These are phyloP conservation scores for Philhelius pedissequus DNA, from an alignment of 2,888 invertebrate genomes.

Conservation along the genomic window DNA sequence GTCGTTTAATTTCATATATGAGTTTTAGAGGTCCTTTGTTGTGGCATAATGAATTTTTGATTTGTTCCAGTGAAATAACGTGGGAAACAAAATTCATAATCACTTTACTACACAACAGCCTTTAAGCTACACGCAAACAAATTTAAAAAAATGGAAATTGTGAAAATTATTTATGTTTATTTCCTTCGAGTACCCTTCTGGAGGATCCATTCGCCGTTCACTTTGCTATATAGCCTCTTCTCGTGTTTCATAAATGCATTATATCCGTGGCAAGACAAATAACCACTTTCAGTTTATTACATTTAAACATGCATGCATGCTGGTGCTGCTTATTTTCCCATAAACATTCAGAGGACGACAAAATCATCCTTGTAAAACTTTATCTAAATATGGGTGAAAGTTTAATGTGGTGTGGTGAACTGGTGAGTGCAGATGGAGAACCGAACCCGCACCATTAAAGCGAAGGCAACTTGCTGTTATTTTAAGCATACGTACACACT, in stretches of 20 bases:
- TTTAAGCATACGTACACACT: not conserved
- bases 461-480: not conserved
- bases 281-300: conserved; percentile 46
- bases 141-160: not conserved
- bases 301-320: conserved; percentile 42
- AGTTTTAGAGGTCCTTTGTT: not conserved
- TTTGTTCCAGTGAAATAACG: not conserved
- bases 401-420: conserved; percentile 9
- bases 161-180: not conserved
- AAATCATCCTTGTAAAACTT: conserved; percentile 15
- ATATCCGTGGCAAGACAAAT: conserved; percentile 26
- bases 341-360: conserved; percentile 5
- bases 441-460: not conserved
- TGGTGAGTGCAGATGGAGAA: not conserved
- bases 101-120: not conserved
- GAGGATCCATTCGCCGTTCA: not conserved
- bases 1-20: not conserved
- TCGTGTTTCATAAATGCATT: not conserved
- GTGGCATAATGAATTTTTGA: not conserved
- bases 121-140: not conserved
- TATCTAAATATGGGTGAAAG: conserved; percentile 15
- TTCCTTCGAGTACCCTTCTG: not conserved
- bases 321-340: conserved; percentile 30
- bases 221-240: not conserved
- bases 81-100: not conserved